Evolutionary conservation across 2,888 invertebrate species (phyloP), one percentile per base, ranked within the genome.

Genomic region (Lepetodrilus schrolli): DNA sequence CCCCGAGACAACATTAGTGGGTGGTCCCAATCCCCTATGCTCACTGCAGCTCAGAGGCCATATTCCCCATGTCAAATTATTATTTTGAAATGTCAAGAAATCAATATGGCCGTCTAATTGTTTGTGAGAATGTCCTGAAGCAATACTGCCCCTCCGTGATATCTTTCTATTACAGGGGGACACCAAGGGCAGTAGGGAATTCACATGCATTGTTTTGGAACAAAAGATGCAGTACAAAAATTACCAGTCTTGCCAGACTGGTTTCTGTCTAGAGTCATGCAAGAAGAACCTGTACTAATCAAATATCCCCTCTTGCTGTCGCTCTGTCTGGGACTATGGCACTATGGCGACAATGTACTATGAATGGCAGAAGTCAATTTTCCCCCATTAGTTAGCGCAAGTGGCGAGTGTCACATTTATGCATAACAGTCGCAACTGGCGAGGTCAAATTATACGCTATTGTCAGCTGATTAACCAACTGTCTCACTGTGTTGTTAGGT

Each of bases 1-100:
- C 26, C 34, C 17, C 58, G 5, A 10, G n/a, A 30, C 34, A 58
- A 34, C 34, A 30, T 30, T 34, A 58, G 13, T 17, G 30, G 34
- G n/a, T 17, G n/a, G 2, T 7, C 30, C 30, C 17, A 58, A 13
- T 58, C 58, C 58, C 58, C 26, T 30, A 30, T 58, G 58, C 26
- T 34, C 58, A 58, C 58, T 58, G 30, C 17, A 30, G 58, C 34
- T 58, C 58, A 58, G 17, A 30, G 34, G 58, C 30, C 58, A 58
- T 58, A 58, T 58, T 58, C 58, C 26, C 7, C 17, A 10, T 30
- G 58, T 58, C 58, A 58, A 58, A 58, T 58, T 58, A 58, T 58
- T 58, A 58, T 58, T 58, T 58, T 58, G 30, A 58, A 30, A 58
- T 58, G 58, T 58, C 58, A 58, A 34, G 34, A 51, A 58, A 58